Percentiles rank a stretch among this genome's conserved stretches.
phyloP scores from a whole-genome alignment of 2,797 vertebrate genomes.

The Diceros bicornis region DNA sequence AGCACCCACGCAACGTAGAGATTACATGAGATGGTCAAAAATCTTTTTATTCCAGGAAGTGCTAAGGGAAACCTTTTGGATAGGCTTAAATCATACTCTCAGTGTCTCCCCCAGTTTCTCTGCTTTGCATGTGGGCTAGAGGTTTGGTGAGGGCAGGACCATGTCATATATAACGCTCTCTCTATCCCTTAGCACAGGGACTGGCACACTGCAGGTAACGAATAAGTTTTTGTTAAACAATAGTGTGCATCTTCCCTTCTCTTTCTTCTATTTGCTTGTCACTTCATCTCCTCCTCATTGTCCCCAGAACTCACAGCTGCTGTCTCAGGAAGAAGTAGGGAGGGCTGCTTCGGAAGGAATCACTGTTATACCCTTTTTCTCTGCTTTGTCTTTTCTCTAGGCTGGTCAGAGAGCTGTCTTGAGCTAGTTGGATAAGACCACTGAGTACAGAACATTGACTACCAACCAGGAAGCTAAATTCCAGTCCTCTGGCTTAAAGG shows the following conservation, averaged over 20 bases:
- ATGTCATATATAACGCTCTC: neutral
- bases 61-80: neutral
- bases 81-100: neutral
- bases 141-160: neutral
- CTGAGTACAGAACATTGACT: neutral
- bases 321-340: neutral
- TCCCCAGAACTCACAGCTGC: neutral
- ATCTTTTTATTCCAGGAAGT: neutral
- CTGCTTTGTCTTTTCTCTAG: neutral
- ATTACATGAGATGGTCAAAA: neutral
- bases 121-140: neutral
- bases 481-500: neutral
- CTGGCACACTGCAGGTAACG: neutral
- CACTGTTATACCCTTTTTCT: neutral
- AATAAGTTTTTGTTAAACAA: neutral
- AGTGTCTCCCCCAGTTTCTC: neutral
- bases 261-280: neutral
- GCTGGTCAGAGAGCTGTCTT: neutral
- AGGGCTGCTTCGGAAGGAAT: neutral
- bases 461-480: neutral
- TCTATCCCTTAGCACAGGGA: neutral
- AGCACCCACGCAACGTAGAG: neutral
- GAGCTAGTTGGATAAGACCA: neutral
- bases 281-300: neutral
- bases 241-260: neutral